Evolutionary conservation across 2,113 vertebrate genomes (phyloP), one percentile per base, ranked within the genome.

Genomic region (Colinus virginianus): DNA sequence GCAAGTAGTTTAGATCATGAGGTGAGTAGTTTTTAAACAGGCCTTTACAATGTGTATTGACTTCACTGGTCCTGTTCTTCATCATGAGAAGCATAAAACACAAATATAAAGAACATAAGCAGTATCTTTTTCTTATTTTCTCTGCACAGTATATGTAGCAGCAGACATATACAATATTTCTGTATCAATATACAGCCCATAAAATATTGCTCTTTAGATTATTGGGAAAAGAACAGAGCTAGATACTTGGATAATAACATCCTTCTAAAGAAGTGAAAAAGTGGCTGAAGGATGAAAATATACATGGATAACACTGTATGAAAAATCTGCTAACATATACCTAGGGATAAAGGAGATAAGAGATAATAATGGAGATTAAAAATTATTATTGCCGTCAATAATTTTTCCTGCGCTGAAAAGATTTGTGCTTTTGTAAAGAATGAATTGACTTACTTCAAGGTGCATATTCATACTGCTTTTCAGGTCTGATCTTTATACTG

Each of bases 1-100:
- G 82, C 85, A 91, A 91, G 79, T 75, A 91, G 88, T 80, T 97
- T 93, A 89, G 67, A 86, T 96, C 89, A 75, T 78, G 85, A 91
- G 80, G 56, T 82, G 79, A 84, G 32, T 93, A 82, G 70, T 85
- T 97, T 96, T 96, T 92, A 91, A 94, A 76, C 72, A 96, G 88
- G 81, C 49, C 30, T 88, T 94, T 91, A 55, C 61, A 86, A 22
- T 91, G 51, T 87, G 36, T 66, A 43, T 89, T 75, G 84, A 76
- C 49, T 95, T 89, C 76, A 25, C 34, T 75, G 32, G 56, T 76
- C 90, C 77, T 94, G 16, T 84, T 97, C 90, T 93, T 96, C 63
- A 78, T 96, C 88, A 90, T 13, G 28, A 62, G 90, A 83, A 95
- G 83, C 30, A 38, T 81, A 79, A 92, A 91, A 26, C 55, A 77